phyloP scores from a whole-genome alignment of 2,113 vertebrate species.

The Butastur rufipennis region DNA sequence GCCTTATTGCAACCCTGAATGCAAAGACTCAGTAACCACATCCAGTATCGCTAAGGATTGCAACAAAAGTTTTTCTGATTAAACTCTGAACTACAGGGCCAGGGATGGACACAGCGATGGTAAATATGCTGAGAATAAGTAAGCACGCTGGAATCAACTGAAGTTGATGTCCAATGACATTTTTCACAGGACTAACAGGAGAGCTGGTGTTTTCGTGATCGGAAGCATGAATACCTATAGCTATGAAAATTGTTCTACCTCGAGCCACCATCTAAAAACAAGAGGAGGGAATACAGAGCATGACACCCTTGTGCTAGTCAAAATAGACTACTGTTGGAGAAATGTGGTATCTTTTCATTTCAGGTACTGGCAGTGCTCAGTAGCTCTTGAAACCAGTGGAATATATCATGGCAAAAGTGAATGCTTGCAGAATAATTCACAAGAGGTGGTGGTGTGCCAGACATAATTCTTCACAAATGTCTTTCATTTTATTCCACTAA shows the following conservation, averaged over 20 bases:
- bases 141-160: fast-evolving
- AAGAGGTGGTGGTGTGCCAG: background rate
- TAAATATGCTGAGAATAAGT: background rate
- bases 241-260: background rate
- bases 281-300: background rate
- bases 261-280: background rate
- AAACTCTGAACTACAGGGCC: background rate
- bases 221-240: background rate
- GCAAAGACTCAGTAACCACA: background rate
- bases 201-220: background rate
- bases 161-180: background rate
- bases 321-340: background rate
- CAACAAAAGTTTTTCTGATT: background rate
- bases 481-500: background rate
- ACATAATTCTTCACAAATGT: background rate
- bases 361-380: background rate
- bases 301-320: background rate
- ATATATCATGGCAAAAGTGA: background rate
- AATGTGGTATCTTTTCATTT: background rate
- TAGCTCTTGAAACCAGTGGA: background rate
- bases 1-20: background rate
- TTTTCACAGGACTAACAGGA: background rate
- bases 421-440: background rate
- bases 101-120: background rate
- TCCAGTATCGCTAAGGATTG: background rate